Base-by-base conservation (phyloP, 2,888 invertebrate genomes). In the Lydus trimaculatus region DNA sequence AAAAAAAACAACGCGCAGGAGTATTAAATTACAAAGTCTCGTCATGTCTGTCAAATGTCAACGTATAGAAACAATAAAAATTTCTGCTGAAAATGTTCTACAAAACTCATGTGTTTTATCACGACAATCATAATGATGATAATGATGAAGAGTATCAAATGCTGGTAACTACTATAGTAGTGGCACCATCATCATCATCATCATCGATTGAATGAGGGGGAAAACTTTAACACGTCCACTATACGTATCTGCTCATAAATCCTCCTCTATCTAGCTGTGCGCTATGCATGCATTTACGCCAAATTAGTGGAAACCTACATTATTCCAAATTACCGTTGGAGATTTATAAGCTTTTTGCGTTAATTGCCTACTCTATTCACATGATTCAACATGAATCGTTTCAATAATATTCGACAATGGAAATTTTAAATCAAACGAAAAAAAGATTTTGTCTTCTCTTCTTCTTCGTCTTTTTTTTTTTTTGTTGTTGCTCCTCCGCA, bases 301-400 rank as follows among this genome's bases (percentile, higher is more conserved):
- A 79, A 80, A 80, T 80, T 80, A 80, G 76, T 73, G 75, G 74
- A 72, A 72, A 77, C 76, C 76, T 78, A 74, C 78, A 78, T 79
- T 79, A 78, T 76, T 77, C 77, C 76, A 77, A 79, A 79, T 79
- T 80, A 76, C 78, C 74, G 70, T 66, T 71, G 58, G 70, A 73
- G 72, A 75, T 75, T 75, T 74, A 72, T 69, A 65, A 68, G 71
- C 72, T 73, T 75, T 75, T 75, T 72, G 71, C 71, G 71, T 70
- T 72, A 75, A 75, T 73, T 73, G 72, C 66, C 52, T 63, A 13
- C 23, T 25, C 52, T 52, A 25, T 52, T 58, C 61, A 56, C 63
- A 60, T n/a, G n/a, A n/a, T 58, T 65, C 61, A 63, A 69, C 63
- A 69, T 52, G 56, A 48, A 62, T 60, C 63, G 65, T 69, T 65